Base-by-base conservation (phyloP, 2,797 vertebrate species). In the Borostomias antarcticus region DNA sequence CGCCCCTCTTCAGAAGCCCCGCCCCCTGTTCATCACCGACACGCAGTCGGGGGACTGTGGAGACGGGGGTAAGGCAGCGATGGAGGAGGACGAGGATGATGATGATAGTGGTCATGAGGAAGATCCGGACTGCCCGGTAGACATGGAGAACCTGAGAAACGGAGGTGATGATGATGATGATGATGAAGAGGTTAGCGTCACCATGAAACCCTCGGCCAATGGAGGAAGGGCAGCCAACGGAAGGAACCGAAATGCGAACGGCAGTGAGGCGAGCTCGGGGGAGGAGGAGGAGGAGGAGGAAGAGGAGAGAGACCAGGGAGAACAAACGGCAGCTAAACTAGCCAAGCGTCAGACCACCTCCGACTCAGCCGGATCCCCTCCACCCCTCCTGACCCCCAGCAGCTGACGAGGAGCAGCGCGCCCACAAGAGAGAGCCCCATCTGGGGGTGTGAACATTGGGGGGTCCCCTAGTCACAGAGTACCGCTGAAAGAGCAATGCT, bases 211-310 rank as follows among this genome's bases (percentile, higher is more conserved):
- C 28, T 69, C 75, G 0, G 4, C 13, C 11, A 40, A 29, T 0
- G 4, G 17, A 1, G 0, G 15, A 10, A 40, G 2, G 4, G 25
- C 4, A 1, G 50, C 37, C 51, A 82, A 69, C 1, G 25, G 67
- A 15, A 7, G 13, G 4, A 62, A 73, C 2, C 0, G 30, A 13
- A 66, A 66, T 62, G 58, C 64, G 30, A 86, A 87, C 0, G 53
- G 74, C 23, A 85, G 77, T 1, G 85, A 88, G 52, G 86, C 87
- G 65, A 89, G 85, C 53, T 86, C 85, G 1, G 88, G 76, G 0
- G 89, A 90, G 10, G 84, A 86, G 0, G 29, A 23, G 10, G 77
- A 72, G 1, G 72, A 74, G 21, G 30, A 57, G 23, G 68, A 66
- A 32, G 72, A 79, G 0, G 37, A 74, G 30, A 33, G 2, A 13